A percentile compares a stretch with the other conserved stretches of the same genome.
Conservation (phyloP, 2,797 vertebrate species). For the Phoebastria nigripes region DNA sequence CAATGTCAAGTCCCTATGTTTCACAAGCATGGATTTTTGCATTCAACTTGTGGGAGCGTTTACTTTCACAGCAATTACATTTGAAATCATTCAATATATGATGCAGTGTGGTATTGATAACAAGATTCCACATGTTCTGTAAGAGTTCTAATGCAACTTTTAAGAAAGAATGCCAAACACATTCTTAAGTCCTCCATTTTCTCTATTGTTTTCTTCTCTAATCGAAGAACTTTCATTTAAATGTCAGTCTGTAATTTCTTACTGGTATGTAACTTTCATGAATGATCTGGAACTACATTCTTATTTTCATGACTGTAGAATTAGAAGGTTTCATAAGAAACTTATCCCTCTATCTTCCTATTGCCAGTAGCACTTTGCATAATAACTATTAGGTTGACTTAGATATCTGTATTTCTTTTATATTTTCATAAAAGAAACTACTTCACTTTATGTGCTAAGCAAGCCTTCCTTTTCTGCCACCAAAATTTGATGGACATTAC, state of each 20-base stretch:
- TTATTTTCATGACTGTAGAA: background rate
- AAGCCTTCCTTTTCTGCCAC: background rate
- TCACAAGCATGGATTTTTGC: constrained; percentile 17
- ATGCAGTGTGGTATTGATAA: constrained; percentile 39
- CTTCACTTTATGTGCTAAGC: background rate
- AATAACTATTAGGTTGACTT: background rate
- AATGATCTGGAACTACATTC: background rate
- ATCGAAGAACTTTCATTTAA: background rate
- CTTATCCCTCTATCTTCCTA: background rate
- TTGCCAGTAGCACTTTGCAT: background rate
- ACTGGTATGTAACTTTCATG: background rate
- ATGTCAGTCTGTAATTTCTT: background rate
- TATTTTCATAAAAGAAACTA: background rate
- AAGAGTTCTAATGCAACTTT: background rate
- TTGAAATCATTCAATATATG: constrained; percentile 14
- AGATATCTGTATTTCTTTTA: background rate
- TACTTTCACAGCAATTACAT: constrained; percentile 37
- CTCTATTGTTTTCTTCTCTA: background rate
- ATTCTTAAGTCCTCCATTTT: constrained; percentile 15
- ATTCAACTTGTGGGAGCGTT: constrained; percentile 28
- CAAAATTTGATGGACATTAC: background rate
- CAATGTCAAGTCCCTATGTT: background rate
- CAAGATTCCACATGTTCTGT: background rate
- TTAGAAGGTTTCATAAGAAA: background rate
- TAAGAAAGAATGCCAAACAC: background rate